Base-by-base conservation (phyloP, 2,113 vertebrate genomes). In the Pteropus alecto region DNA sequence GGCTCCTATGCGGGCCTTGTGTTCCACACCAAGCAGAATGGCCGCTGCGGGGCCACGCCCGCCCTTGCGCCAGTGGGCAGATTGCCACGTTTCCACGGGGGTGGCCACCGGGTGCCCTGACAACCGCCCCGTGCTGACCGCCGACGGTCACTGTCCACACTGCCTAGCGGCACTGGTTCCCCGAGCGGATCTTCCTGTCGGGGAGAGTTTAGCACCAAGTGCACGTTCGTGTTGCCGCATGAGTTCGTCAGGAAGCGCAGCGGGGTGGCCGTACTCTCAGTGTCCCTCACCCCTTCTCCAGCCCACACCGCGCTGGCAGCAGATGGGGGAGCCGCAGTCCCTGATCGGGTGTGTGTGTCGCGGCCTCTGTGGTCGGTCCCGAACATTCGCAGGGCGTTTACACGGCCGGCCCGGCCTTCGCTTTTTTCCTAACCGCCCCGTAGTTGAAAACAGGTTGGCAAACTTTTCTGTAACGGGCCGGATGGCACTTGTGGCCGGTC, bases 381-480 rank as follows among this genome's bases (percentile, higher is more conserved):
- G 7, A 7, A 41, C 28, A 5, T 5, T 33, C 15, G 14, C 0
- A 13, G 3, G 19, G n/a, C 46, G 0, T 41, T 35, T 7, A 6
- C 28, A 2, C 22, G 48, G 48, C 51, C 16, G 7, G 68, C 30
- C 2, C 0, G 0, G 7, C 46, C 30, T n/a, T 19, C 30, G 51
- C 26, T n/a, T 30, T 65, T 26, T 21, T 6, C 58, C 19, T 43
- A 4, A 16, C 12, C 24, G 68, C 33, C 26, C 13, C 5, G 13
- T 11, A 18, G 56, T 22, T 48, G 60, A 68, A 28, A 43, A 26
- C 2, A 4, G 13, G 10, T 38, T n/a, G 56, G 60, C 63, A 48
- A 30, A 5, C 18, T 60, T 54, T 24, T 24, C 60, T 7, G 5
- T 61, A 24, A 86, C 63, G 63, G 79, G 26, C 18, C 79, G 26